Base-by-base conservation (phyloP, 2,113 vertebrate genomes). In the Dendropsophus ebraccatus region DNA sequence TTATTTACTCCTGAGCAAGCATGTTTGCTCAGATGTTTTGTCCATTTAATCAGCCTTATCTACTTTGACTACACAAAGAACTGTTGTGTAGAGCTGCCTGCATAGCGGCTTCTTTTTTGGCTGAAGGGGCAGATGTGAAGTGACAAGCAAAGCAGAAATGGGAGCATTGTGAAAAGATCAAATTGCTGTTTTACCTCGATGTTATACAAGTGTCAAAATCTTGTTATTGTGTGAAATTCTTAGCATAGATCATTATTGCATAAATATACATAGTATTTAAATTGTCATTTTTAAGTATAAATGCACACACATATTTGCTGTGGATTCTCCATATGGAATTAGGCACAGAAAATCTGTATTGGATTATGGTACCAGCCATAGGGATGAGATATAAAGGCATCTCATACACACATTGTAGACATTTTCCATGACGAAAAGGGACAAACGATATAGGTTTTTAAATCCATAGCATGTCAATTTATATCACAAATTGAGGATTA, bases 1-100 rank as follows among this genome's bases (percentile, higher is more conserved):
- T 81, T 86, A 86, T 86, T 80, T 81, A 86, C 84, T 80, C 84
- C 49, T 86, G 84, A 86, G 52, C 65, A 86, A 86, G 65, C 84
- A 81, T 86, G 75, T 81, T 86, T 80, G 50, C 52, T 86, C 76
- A 81, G 84, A 86, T 86, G 84, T 73, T 81, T 81, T 81, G 76
- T 86, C 47, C 84, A 58, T 80, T 86, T 86, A 86, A 81, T 81
- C 65, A 73, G 50, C 62, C 35, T 56, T 80, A 72, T 80, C 76
- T 80, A 45, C 77, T 80, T 28, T 72, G 76, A 72, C 75, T 72
- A 70, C 75, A 79, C 75, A 85, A 85, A 85, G 75, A 21, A 35
- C 60, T 79, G 75, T 70, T 85, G 84, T 85, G 25, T 54, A 79
- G 80, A 81, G 49, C 62, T 60, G 76, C 47, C 84, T 73, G 65